Evolutionary conservation across 2,888 invertebrate genomes (phyloP).

Genomic region (Xanthorhoe spadicearia): DNA sequence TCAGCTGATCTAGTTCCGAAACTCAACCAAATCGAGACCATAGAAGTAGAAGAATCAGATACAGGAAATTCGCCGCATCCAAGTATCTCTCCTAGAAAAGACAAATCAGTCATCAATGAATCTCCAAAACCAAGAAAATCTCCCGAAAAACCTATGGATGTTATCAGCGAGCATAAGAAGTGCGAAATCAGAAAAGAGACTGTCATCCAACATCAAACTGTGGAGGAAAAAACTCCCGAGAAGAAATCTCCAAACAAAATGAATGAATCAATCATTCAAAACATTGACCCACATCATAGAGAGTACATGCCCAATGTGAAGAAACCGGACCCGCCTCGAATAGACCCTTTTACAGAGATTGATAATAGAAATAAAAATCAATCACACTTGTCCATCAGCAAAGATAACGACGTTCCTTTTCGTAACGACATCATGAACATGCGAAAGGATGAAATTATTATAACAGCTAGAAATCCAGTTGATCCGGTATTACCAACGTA

Average conservation of each 20-base stretch:
- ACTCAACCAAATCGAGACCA: conserved; percentile 72
- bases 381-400: conserved; percentile 60
- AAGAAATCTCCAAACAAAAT: conserved; percentile 76
- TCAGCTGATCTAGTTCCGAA: conserved; percentile 68
- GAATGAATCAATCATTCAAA: conserved; percentile 69
- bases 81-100: conserved; percentile 68
- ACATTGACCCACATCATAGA: conserved; percentile 66
- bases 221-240: conserved; percentile 69
- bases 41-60: conserved; percentile 76
- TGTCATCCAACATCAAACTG: conserved; percentile 75
- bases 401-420: conserved; percentile 71
- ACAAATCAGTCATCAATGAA: conserved; percentile 68
- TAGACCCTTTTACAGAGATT: conserved; percentile 68
- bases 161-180: conserved; percentile 64
- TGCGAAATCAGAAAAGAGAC: conserved; percentile 76
- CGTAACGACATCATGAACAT: conserved; percentile 64
- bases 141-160: conserved; percentile 59
- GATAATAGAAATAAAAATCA: conserved; percentile 68
- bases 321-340: conserved; percentile 68
- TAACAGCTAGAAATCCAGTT: conserved; percentile 67
- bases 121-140: conserved; percentile 67
- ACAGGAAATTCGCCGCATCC: conserved; percentile 60
- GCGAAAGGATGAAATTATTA: conserved; percentile 75
- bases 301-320: conserved; percentile 61
- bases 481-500: conserved; percentile 70